phyloP scores from a whole-genome alignment of 2,797 vertebrate species.

The Argentina silus region DNA sequence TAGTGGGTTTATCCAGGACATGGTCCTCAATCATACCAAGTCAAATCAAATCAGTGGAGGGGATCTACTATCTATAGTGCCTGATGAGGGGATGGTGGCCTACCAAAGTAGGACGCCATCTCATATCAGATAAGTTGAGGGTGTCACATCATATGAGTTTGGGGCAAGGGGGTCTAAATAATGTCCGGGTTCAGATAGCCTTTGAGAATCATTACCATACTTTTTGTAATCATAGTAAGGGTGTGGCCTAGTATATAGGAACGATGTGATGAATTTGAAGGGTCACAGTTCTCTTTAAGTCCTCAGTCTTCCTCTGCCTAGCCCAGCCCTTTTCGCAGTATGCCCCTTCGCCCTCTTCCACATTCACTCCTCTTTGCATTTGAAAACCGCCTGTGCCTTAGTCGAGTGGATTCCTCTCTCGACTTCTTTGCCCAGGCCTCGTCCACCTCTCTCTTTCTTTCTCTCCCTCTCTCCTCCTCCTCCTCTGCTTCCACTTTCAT shows the following conservation, averaged over 20 bases:
- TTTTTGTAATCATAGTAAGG: not conserved
- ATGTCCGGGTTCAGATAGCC: conserved; percentile 54
- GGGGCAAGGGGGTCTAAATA: conserved; percentile 20
- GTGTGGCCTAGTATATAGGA: not conserved
- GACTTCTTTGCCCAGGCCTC: conserved; percentile 25
- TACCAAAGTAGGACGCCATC: not conserved
- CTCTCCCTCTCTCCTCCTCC: not conserved
- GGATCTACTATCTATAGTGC: not conserved
- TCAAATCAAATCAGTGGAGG: not conserved
- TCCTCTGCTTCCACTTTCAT: conserved; percentile 21
- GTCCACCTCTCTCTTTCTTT: conserved; percentile 16
- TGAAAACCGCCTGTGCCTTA: conserved; percentile 48
- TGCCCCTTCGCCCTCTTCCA: conserved; percentile 52
- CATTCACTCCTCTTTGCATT: conserved; percentile 55
- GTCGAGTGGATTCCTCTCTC: conserved; percentile 54
- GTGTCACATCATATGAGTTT: not conserved
- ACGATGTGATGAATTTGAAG: not conserved
- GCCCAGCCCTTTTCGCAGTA: too few species aligned
- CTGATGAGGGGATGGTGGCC: not conserved
- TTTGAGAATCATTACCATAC: conserved; percentile 61
- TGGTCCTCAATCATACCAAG: not conserved
- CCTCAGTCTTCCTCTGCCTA: not conserved
- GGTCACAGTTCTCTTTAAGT: not conserved
- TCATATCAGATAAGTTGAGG: not conserved
- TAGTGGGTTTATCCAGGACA: not conserved